Conservation (phyloP, 2,888 invertebrate species). For the Helicoverpa assulta region DNA sequence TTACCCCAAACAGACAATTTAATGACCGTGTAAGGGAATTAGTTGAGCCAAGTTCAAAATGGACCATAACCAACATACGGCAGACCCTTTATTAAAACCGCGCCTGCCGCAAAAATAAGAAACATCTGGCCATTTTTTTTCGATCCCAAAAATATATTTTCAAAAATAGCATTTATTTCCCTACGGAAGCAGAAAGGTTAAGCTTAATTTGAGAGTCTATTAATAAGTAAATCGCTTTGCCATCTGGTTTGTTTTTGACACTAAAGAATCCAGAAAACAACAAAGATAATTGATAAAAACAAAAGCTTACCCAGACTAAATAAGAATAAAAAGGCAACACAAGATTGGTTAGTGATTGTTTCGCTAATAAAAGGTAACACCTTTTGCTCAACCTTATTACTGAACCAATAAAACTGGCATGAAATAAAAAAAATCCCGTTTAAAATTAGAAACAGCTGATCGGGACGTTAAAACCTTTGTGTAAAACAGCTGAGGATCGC, state of each 20-base stretch:
- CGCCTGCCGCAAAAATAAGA: slow-evolving; percentile 8
- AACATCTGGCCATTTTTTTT: slow-evolving; percentile 25
- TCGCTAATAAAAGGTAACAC: slow-evolving; percentile 6
- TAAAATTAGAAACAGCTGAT: slow-evolving; percentile 37
- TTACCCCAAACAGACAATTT: too few species aligned
- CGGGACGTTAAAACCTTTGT: neutral
- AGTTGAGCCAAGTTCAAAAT: slow-evolving; percentile 11
- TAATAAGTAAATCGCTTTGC: slow-evolving; percentile 19
- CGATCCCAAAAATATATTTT: slow-evolving; percentile 2
- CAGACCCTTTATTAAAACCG: slow-evolving; percentile 5
- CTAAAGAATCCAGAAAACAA: slow-evolving; percentile 4
- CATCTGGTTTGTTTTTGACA: slow-evolving; percentile 30
- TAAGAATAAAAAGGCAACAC: neutral
- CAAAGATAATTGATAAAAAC: neutral
- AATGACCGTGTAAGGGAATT: neutral
- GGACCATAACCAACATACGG: neutral
- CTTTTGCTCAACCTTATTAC: slow-evolving; percentile 3
- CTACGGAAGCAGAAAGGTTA: slow-evolving; percentile 4
- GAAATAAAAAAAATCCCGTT: slow-evolving; percentile 4
- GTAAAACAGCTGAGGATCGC: slow-evolving; percentile 5
- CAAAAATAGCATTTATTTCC: slow-evolving; percentile 9
- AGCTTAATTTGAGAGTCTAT: slow-evolving; percentile 26
- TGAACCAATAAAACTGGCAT: slow-evolving; percentile 13
- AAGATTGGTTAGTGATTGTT: neutral
- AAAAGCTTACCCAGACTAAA: neutral